Evolutionary conservation across 2,113 vertebrate species (phyloP), one percentile per base, ranked within the genome.

Genomic region (Amia ocellicauda): DNA sequence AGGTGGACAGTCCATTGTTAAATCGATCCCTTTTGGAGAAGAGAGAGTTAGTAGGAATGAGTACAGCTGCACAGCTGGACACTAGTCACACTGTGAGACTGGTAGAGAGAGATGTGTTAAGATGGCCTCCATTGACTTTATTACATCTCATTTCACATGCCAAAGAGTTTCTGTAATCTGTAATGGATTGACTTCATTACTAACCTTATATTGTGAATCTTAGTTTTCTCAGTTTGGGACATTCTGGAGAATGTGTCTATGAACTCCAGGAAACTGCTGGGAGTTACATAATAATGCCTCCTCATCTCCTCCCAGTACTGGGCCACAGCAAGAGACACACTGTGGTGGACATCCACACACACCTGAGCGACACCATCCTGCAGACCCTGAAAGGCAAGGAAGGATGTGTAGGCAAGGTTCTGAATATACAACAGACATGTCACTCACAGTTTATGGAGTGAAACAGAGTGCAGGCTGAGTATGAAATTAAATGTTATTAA

Each of bases 331-430:
- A 66, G 36, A 23, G 67, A 50, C 0, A 63, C 5, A n/a, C 74
- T 83, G 64, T 49, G 64, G 71, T 84, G 78, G 22, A 80, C 80
- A 58, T 82, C 70, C 7, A 78, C 80, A 62, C 79, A 79, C 0
- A 16, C 8, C 0, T 60, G 24, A 40, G 75, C 72, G 27, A 88
- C 64, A 5, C 28, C 52, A 41, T 65, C 65, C 64, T 52, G 66
- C 42, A 77, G 41, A 10, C 58, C 65, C 79, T 88, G 64, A 52
- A 77, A n/a, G 50, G 31, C 31, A 36, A 11, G 31, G 31, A 36
- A n/a, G n/a, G n/a, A n/a, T n/a, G n/a, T n/a, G n/a, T n/a, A n/a
- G n/a, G n/a, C n/a, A n/a, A n/a, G 31, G 11, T 11, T 11, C 11
- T 36, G 31, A 11, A 40, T 51, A 28, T 23, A 17, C 23, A 19